Base-by-base conservation (phyloP, 1,140 invertebrate species). In the Parasteatoda tepidariorum region DNA sequence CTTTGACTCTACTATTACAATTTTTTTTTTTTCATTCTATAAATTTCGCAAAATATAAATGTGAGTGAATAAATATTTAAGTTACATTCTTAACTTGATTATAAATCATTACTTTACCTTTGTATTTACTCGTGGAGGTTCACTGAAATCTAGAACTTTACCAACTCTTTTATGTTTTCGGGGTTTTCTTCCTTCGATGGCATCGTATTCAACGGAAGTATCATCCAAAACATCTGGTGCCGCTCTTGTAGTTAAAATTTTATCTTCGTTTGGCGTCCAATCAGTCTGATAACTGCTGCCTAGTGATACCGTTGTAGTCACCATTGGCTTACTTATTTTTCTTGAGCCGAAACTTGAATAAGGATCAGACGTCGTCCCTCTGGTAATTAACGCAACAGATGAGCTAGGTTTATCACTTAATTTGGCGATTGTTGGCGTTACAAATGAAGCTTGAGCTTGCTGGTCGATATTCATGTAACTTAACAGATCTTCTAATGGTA, bases 131-230 rank as follows among this genome's bases (percentile, higher is more conserved):
- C n/a, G n/a, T n/a, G n/a, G n/a, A n/a, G n/a, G 38, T 48, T 9
- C 38, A 13, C 18, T 34, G 31, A 3, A 82, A 7, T 71, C 67
- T 1, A 82, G 64, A 30, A 82, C 78, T 61, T 57, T 70, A 13
- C 78, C 78, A 9, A 82, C 78, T 31, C 66, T 61, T 54, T 70
- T 71, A 31, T 62, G 78, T 3, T 82, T 59, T 26, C 78, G 34
- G 11, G 3, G 9, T 30, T 71, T 81, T 30, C 55, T 61, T 28
- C 78, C 78, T 61, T 82, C 78, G 24, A 82, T 82, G 2, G 78
- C 78, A 48, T 82, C 78, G n/a, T 71, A 82, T n/a, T 82, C 78
- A 11, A 48, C 22, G 0, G 78, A 82, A 9, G 71, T 33, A 7
- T 82, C 78, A 11, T 82, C 78, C 1, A 6, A 9, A 18, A 22